A percentile compares a stretch with the other conserved stretches of the same genome.
These are phyloP conservation scores for Paragorgia papillata DNA, from an alignment of 92 coral and sea anemone species.

Conservation along the genomic window DNA sequence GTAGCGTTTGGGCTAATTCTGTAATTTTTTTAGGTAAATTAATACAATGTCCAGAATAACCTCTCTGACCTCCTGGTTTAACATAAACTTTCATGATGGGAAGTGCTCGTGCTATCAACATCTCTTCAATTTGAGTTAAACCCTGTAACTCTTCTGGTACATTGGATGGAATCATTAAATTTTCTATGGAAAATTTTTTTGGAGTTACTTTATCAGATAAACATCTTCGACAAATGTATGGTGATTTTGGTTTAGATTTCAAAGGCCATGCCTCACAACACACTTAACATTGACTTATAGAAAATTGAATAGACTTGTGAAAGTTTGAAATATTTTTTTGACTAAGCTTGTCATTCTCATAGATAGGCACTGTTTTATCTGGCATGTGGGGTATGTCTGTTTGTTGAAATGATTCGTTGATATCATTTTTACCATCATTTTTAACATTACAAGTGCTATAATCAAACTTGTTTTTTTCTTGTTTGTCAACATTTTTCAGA, in stretches of 20 bases:
- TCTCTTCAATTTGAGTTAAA: constrained; percentile 74
- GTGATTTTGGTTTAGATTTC: constrained; percentile 45
- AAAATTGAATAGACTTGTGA: constrained; percentile 42
- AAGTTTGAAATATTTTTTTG: constrained; percentile 17
- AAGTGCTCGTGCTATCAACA: constrained; percentile 74
- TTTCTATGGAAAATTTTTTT: constrained; percentile 69
- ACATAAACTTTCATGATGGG: too few relatives aligned
- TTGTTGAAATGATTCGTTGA: too few relatives aligned
- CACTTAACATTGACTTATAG: constrained; percentile 48
- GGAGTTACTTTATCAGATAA: constrained; percentile 53
- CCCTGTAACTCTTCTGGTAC: constrained; percentile 73
- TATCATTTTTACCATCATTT: too few relatives aligned
- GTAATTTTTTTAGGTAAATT: constrained; percentile 62
- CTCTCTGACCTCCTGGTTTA: too few relatives aligned
- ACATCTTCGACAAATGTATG: constrained; percentile 66
- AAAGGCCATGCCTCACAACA: constrained; percentile 66
- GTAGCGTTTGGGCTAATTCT: too few relatives aligned
- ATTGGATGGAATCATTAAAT: constrained; percentile 66
- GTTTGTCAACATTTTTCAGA: too few relatives aligned
- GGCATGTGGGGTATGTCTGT: background rate
- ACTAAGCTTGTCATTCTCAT: background rate
- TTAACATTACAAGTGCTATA: too few relatives aligned
- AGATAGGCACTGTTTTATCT: background rate
- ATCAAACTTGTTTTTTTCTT: too few relatives aligned
- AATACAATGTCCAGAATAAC: too few relatives aligned